Evolutionary conservation across 2,113 vertebrate species (phyloP), one percentile per base, ranked within the genome.

Genomic region (Leiothrix lutea): DNA sequence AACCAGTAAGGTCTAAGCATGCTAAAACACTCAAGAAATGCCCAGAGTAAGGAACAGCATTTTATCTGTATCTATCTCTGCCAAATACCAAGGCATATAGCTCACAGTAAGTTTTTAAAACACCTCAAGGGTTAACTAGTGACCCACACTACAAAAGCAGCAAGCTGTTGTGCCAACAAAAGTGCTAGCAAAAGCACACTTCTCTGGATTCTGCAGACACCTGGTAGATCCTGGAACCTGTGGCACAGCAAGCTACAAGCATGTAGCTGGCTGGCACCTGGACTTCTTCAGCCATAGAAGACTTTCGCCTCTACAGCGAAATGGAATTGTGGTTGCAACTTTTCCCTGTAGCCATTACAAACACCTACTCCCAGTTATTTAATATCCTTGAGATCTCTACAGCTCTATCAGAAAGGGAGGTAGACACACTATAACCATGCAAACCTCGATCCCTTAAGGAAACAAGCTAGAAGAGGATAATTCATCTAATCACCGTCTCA

Each of bases 11-110:
- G 64, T 38, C 73, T 83, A 70, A 92, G 44, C 40, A 80, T 10
- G 38, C 11, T 6, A 10, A 74, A 89, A 64, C 29, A 48, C 44
- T 36, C 0, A 0, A n/a, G 35, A 78, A 91, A 67, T 0, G 0
- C 9, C 11, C 53, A 62, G 28, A 61, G 21, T 22, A 83, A 87
- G 40, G n/a, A 86, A 64, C 21, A 75, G 19, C 31, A 33, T 48
- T 78, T 71, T 64, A n/a, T 29, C 77, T 70, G 10, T 24, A 51
- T 20, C 51, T 69, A 13, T 48, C 85, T 60, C 77, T 91, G 42
- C 25, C 45, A 85, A 64, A 81, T 2, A 69, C 4, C 19, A 62
- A 74, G 47, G 64, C 60, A 58, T 77, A 48, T 31, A 61, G 13
- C 53, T 47, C n/a, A 40, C 2, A 3, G 25, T 5, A 31, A 54